These are phyloP conservation scores for Adelges cooleyi DNA, from an alignment of 1,140 invertebrate genomes.

Conservation along the genomic window DNA sequence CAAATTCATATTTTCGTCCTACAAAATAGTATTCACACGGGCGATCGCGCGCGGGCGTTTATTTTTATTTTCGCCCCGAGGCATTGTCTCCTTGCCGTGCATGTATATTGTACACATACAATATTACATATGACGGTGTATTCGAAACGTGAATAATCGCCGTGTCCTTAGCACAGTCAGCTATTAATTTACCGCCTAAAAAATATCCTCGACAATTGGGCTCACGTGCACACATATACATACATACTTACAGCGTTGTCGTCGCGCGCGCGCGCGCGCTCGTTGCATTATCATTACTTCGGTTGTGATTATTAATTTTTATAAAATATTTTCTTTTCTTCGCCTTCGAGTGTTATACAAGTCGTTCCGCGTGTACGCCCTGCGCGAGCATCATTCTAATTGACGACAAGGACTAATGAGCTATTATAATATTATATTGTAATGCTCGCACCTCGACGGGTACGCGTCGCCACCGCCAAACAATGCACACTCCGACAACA, in stretches of 20 bases:
- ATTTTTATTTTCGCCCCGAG: constrained; percentile 1
- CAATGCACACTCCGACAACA: neutral
- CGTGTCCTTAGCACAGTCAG: constrained; percentile 16
- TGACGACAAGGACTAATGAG: constrained; percentile 21
- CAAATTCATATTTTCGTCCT: too few relatives aligned
- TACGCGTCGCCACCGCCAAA: neutral
- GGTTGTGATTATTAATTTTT: constrained; percentile 12
- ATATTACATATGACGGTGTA: neutral
- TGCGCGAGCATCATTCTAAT: constrained; percentile 2
- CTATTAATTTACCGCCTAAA: constrained; percentile 16
- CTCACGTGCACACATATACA: neutral
- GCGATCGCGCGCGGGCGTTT: too few relatives aligned
- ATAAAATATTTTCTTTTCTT: constrained; percentile 26
- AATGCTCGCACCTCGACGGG: neutral
- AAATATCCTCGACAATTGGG: neutral
- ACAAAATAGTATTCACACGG: too few relatives aligned
- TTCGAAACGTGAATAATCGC: constrained; percentile 20
- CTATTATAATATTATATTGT: constrained; percentile 17
- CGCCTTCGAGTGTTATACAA: neutral
- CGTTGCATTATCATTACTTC: neutral
- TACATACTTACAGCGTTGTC: neutral
- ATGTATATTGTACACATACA: neutral
- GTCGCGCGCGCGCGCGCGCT: neutral
- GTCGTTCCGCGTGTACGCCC: neutral
- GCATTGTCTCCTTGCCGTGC: neutral